These are phyloP conservation scores for Amblyornis subalaris DNA, from an alignment of 2,113 vertebrate species.

Conservation along the genomic window DNA sequence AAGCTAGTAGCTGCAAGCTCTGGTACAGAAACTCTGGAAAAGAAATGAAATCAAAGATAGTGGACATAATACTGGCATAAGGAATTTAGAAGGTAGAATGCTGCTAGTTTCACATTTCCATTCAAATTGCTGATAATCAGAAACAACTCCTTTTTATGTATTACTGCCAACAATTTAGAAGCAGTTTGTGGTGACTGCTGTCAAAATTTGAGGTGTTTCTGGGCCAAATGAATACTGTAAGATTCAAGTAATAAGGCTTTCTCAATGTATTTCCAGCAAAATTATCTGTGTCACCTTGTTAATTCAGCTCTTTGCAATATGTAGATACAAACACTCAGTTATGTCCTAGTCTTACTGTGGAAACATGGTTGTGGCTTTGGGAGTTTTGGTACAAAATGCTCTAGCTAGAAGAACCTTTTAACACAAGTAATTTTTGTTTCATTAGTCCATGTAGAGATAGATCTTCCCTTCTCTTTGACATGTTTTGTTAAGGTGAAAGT, in stretches of 20 bases:
- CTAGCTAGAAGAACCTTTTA: not conserved
- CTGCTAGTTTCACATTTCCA: not conserved
- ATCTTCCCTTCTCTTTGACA: not conserved
- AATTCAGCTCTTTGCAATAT: not conserved
- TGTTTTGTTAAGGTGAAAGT: not conserved
- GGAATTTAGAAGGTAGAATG: not conserved
- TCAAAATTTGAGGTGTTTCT: not conserved
- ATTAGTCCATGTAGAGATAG: not conserved
- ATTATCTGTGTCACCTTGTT: not conserved
- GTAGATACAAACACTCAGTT: not conserved
- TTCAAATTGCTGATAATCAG: not conserved
- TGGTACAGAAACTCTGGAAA: not conserved
- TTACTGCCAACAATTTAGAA: not conserved
- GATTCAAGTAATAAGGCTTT: not conserved
- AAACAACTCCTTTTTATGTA: not conserved
- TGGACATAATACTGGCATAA: not conserved
- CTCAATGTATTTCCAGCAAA: not conserved
- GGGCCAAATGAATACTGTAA: not conserved
- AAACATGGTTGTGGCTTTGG: not conserved
- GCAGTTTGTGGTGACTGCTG: not conserved
- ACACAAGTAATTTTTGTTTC: not conserved
- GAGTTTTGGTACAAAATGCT: not conserved
- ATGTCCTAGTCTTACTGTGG: not conserved
- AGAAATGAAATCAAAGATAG: not conserved
- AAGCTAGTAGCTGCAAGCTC: not conserved